Evolutionary conservation across 2,888 invertebrate genomes (phyloP).

Genomic region (Pelosia muscerda): DNA sequence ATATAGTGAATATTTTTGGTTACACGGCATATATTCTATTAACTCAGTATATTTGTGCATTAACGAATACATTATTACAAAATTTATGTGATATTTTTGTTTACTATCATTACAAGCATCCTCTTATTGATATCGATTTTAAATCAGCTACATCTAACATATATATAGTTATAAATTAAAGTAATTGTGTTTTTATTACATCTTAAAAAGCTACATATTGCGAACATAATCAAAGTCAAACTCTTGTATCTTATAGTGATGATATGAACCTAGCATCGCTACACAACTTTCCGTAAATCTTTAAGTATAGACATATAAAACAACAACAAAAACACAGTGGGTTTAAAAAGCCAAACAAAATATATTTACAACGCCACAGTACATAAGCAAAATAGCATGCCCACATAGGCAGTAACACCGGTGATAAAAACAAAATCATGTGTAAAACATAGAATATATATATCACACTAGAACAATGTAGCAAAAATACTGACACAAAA

Average conservation of each 20-base stretch:
- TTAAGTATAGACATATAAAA: conserved; percentile 63
- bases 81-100: conserved; percentile 23
- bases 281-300: conserved; percentile 65
- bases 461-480: conserved; percentile 68
- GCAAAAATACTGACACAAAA: conserved; percentile 65
- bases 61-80: conserved; percentile 23
- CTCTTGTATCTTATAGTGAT: conserved; percentile 81
- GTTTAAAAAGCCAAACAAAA: conserved; percentile 73
- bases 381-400: conserved; percentile 83
- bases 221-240: conserved; percentile 85
- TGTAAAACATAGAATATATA: conserved; percentile 61
- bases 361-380: conserved; percentile 80
- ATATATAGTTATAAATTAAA: conserved; percentile 60
- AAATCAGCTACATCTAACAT: conserved; percentile 65
- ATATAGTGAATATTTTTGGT: conserved; percentile 19
- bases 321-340: conserved; percentile 75
- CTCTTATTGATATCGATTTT: conserved; percentile 55
- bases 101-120: conserved; percentile 63
- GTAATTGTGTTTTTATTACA: conserved; percentile 65
- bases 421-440: conserved; percentile 64
- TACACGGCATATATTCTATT: conserved; percentile 35
- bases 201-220: conserved; percentile 68
- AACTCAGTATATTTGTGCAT: conserved; percentile 32
- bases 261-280: conserved; percentile 79
- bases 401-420: conserved; percentile 75